Evolutionary conservation across 2,888 invertebrate genomes (phyloP), one percentile per base, ranked within the genome.

Genomic region (Notocelia uddmanniana): DNA sequence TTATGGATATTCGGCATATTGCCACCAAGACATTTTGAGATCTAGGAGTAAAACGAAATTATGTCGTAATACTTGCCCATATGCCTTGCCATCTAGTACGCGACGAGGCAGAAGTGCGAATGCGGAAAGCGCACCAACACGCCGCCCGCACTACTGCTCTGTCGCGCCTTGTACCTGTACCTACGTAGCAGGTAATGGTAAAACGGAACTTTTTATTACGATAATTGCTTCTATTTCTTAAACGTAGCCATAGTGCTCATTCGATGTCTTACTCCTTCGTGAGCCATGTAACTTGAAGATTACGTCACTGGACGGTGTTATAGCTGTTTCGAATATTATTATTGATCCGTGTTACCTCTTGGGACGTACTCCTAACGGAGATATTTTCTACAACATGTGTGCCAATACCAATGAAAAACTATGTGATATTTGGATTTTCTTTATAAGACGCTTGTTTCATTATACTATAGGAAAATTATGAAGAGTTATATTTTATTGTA

Each of bases 371-470:
- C 34, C 23, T 23, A 37, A 23, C n/a, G 54, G 37, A 54, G 34
- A 50, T 21, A 34, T 64, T 34, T 57, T 54, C 52, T 63, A 48
- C 48, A 63, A 58, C 70, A 41, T 59, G 70, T 59, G 70, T 70
- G 70, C 70, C 63, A 64, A 67, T 64, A 74, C 68, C 68, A 73
- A 69, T 73, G 66, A 69, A 70, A 58, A 58, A 45, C 59, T 58
- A 66, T 70, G 70, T 75, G 70, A 71, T 74, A 52, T 62, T 74
- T 68, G 68, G 37, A 68, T 62, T 73, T 74, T 71, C 71, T 59
- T 69, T 72, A 69, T 74, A 52, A 63, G 58, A 58, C 19, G 52
- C 70, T 59, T 57, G 50, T 58, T 70, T 48, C 55, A 52, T 70
- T 54, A n/a, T 50, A 50, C 50, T 58, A 34, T 52, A 26, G n/a